phyloP scores from a whole-genome alignment of 2,888 invertebrate species.

The Empis stercorea region DNA sequence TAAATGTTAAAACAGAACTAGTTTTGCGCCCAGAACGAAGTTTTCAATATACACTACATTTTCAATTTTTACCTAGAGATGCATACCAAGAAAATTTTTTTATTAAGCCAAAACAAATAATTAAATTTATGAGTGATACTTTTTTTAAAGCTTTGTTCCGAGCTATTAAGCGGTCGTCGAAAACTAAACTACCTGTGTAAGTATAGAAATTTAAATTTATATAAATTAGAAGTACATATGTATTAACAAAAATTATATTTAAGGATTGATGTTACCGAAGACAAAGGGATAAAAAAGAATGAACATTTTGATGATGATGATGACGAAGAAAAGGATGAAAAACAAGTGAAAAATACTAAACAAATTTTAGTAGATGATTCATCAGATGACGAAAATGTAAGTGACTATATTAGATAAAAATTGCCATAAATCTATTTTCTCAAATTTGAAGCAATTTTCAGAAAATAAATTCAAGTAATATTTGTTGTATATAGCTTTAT shows the following conservation, averaged over 20 bases:
- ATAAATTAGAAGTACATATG: background rate
- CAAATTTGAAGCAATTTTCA: background rate
- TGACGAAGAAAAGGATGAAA: slow-evolving; percentile 34
- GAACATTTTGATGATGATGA: slow-evolving; percentile 22
- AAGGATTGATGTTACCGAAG: slow-evolving; percentile 35
- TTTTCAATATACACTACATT: slow-evolving; percentile 52
- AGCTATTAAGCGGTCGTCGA: slow-evolving; percentile 46
- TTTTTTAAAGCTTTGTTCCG: slow-evolving; percentile 58
- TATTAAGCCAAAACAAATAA: slow-evolving; percentile 54
- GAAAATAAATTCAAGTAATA: no score
- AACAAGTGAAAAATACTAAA: slow-evolving; percentile 31
- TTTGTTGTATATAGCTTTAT: no score
- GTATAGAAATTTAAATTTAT: slow-evolving; percentile 5
- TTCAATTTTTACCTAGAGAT: slow-evolving; percentile 59
- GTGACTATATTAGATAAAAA: background rate
- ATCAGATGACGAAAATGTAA: slow-evolving; percentile 24
- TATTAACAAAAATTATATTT: slow-evolving; percentile 3
- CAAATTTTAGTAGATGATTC: slow-evolving; percentile 27
- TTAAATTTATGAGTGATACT: slow-evolving; percentile 58
- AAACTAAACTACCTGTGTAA: slow-evolving; percentile 34
- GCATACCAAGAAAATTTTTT: slow-evolving; percentile 61
- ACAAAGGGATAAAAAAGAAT: slow-evolving; percentile 27
- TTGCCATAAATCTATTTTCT: no score
- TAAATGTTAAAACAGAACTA: slow-evolving; percentile 34
- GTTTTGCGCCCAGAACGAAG: slow-evolving; percentile 42